A percentile compares a stretch with the other conserved stretches of the same genome.
These are phyloP conservation scores for Ruditapes philippinarum DNA, from an alignment of 1,140 invertebrate genomes.

Conservation along the genomic window DNA sequence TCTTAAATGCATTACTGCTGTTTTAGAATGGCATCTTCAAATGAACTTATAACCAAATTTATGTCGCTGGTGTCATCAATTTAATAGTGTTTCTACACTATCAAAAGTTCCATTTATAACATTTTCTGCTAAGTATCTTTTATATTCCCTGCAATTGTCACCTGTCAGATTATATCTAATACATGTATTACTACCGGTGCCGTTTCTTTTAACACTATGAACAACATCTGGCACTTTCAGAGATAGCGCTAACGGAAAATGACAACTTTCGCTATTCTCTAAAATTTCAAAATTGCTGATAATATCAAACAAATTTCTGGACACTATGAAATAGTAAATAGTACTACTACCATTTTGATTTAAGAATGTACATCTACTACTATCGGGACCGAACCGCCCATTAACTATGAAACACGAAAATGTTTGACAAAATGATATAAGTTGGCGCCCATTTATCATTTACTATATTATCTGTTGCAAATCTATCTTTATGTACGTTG, in stretches of 20 bases:
- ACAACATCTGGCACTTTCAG: background rate
- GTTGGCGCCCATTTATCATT: background rate
- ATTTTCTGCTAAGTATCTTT: too few relatives aligned
- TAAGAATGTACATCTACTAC: background rate
- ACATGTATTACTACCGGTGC: background rate
- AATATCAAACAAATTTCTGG: background rate
- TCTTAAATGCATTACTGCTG: background rate
- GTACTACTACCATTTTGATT: conserved; percentile 11
- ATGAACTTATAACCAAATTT: background rate
- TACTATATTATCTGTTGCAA: too few relatives aligned
- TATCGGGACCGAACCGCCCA: background rate
- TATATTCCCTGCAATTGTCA: too few relatives aligned
- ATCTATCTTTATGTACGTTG: background rate
- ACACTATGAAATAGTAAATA: conserved; percentile 11
- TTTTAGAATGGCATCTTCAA: too few relatives aligned
- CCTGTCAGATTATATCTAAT: background rate
- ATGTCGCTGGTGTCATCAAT: background rate
- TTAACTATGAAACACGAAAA: background rate
- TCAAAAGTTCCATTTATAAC: background rate
- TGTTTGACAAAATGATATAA: background rate
- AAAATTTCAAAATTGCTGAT: background rate
- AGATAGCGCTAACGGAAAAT: too few relatives aligned
- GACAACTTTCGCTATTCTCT: too few relatives aligned
- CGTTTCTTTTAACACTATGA: background rate
- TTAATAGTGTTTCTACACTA: background rate